Base-by-base conservation (phyloP, 2,113 vertebrate species). In the Columba livia region DNA sequence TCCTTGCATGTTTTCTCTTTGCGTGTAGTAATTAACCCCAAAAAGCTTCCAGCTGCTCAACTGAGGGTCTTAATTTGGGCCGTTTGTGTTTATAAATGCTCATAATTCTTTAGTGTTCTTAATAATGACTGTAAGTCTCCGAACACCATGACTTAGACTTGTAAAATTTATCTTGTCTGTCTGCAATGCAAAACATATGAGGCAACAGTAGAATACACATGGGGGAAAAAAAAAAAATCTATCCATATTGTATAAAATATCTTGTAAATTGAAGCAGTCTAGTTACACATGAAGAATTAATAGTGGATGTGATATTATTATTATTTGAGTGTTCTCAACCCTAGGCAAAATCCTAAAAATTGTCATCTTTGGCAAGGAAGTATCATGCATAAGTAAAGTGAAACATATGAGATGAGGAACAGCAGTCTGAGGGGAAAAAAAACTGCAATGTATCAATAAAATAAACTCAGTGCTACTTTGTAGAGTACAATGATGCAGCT, bases 41-140 rank as follows among this genome's bases (percentile, higher is more conserved):
- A 90, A 93, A 92, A 65, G 38, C 53, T 94, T 96, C 67, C 88
- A 96, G 85, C 79, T 91, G 90, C 79, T 84, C 34, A 90, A 83
- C 75, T 34, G 38, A 85, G 56, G 15, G 16, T 75, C 72, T 72
- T 96, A 90, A 94, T 94, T 94, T 69, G 31, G 77, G 57, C 69
- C 90, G 93, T 80, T 92, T 81, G 77, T 92, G 64, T 95, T 97
- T 95, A 74, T 83, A 93, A 95, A 90, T 53, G 69, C n/a, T 96
- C 70, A 31, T 65, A 86, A 84, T 61, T 89, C 50, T 32, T 89
- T 48, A 65, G 65, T 92, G 94, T 84, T 93, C 44, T 92, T 93
- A 88, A 92, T 94, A 95, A 96, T 25, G 38, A 78, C 64, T 88
- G 42, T 88, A 90, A 92, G 77, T 53, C 77, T 84, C 88, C 62